Evolutionary conservation across 2,888 invertebrate species (phyloP), one percentile per base, ranked within the genome.

Genomic region (Agriopis aurantiaria): DNA sequence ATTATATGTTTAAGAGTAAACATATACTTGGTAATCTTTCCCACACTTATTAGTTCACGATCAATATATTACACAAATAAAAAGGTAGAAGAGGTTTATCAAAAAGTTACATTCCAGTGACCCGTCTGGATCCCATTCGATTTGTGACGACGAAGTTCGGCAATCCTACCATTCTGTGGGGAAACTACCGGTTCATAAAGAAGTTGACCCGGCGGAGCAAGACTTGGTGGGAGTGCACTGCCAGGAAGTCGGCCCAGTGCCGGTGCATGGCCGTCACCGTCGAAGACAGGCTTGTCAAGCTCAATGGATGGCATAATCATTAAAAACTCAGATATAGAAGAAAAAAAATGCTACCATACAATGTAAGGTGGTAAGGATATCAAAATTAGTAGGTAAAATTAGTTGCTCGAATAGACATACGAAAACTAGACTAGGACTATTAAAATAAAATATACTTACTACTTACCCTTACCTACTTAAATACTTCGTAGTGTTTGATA

Each of bases 151-250:
- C 92, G 0, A 87, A 82, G 73, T 91, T 88, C 46, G 92, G 92
- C 0, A 92, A 92, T 69, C 91, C 91, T 0, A 87, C 85, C 0
- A 91, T 93, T 49, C 80, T 82, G 45, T 92, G 92, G 92, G 92
- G 92, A n/a, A 90, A 87, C 57, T 91, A 92, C 72, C 84, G 90
- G 48, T 92, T 92, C 65, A 85, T 86, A 14, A 92, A 91, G 79
- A 92, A 92, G 76, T 72, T 92, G 69, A 77, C 82, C 8, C 82
- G 92, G 0, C 83, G 86, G 12, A 67, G 81, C 45, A 92, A 92
- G 80, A 91, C 91, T 17, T 92, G 92, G 91, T 93, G 92, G 93
- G 92, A 92, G 79, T 93, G 93, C 58, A 85, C 86, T 0, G 86
- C 87, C 1, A 85, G 90, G 75, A 92, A 91, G 84, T 84, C 77